Evolutionary conservation across 2,797 vertebrate genomes (phyloP).

Genomic region (Crocodylus rhombifer): DNA sequence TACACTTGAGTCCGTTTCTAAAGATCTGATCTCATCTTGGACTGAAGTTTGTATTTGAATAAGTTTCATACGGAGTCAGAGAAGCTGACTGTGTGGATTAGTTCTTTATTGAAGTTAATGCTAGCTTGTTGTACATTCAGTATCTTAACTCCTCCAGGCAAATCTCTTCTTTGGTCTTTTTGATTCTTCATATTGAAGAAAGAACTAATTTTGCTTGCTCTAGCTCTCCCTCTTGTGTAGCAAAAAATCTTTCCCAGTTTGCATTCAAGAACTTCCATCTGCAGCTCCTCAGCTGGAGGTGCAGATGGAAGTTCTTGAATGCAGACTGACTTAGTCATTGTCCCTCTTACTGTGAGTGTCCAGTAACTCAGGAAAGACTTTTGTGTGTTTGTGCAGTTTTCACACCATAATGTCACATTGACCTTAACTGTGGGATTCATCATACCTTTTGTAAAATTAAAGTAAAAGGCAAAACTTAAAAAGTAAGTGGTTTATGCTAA

Average conservation of each 20-base stretch:
- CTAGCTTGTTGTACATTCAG: neutral
- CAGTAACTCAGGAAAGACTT: neutral
- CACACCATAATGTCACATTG: neutral
- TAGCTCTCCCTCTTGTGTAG: neutral
- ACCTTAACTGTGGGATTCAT: neutral
- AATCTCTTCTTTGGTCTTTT: neutral
- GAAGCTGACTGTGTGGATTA: neutral
- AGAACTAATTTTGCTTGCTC: neutral
- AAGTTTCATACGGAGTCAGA: neutral
- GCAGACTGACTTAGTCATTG: neutral
- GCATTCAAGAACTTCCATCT: too few relatives aligned
- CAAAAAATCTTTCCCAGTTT: neutral
- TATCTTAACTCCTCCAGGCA: neutral
- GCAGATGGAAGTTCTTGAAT: neutral
- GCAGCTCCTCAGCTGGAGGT: too few relatives aligned
- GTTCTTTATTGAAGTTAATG: neutral
- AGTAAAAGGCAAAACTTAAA: neutral
- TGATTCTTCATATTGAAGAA: neutral
- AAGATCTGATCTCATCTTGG: neutral
- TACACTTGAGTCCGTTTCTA: neutral
- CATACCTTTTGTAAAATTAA: neutral
- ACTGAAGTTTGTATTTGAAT: neutral
- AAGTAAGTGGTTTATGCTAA: neutral
- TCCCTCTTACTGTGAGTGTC: neutral
- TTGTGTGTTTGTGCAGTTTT: neutral